Evolutionary conservation across 1,140 invertebrate genomes (phyloP).

Genomic region (Tyrophagus putrescentiae): DNA sequence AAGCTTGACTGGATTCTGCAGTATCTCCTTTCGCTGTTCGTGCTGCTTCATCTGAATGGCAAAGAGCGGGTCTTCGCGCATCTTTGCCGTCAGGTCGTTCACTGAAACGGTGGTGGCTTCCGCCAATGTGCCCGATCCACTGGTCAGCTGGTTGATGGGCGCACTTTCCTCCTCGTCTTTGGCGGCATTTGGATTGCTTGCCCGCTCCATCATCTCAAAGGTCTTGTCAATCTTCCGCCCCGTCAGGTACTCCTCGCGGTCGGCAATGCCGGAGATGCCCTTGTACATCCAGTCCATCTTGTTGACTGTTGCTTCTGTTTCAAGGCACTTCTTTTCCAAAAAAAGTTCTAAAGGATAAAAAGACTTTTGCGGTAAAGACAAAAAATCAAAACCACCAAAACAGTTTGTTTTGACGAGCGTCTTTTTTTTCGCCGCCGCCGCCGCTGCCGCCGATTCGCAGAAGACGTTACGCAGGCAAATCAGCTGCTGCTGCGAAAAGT

Average conservation of each 20-base stretch:
- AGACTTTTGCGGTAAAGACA: too few relatives aligned
- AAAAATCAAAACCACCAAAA: not conserved
- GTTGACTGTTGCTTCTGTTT: constrained; percentile 29
- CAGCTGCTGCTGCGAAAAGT: too few relatives aligned
- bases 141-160: not conserved
- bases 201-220: constrained; percentile 49
- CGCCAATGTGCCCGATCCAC: constrained; percentile 11
- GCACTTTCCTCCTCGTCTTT: constrained; percentile 19
- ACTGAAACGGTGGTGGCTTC: constrained; percentile 18
- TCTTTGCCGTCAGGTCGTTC: constrained; percentile 61
- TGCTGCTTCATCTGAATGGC: constrained; percentile 67
- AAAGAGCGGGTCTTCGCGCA: constrained; percentile 76
- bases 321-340: constrained; percentile 14
- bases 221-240: constrained; percentile 71
- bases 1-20: constrained; percentile 77
- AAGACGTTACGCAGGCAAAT: too few relatives aligned
- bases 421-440: not conserved
- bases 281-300: constrained; percentile 81
- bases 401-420: not conserved
- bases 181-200: constrained; percentile 39
- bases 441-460: not conserved
- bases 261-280: constrained; percentile 52
- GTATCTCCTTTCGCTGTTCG: constrained; percentile 56
- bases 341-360: not conserved
- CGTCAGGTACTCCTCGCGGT: constrained; percentile 76